phyloP scores from a whole-genome alignment of 2,888 invertebrate species.

The Drosophila anomelani region DNA sequence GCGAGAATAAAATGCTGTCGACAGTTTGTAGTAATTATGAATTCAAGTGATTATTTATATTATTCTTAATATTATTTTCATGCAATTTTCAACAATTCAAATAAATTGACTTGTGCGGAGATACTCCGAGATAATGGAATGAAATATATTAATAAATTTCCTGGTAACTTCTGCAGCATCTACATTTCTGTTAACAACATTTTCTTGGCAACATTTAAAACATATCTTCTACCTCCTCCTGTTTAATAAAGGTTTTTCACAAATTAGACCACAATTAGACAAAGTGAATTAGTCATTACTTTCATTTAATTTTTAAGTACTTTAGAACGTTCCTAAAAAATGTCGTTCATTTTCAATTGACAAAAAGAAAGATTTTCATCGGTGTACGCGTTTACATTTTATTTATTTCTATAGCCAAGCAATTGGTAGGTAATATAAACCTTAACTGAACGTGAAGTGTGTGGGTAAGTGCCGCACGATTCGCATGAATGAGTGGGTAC shows the following conservation, averaged over 20 bases:
- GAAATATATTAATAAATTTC: neutral
- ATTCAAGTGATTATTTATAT: neutral
- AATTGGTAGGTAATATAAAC: conserved; percentile 35
- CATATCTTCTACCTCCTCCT: too few species aligned
- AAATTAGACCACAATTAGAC: too few species aligned
- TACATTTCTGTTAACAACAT: too few species aligned
- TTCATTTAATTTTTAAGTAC: neutral
- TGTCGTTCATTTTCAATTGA: neutral
- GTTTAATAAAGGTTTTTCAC: too few species aligned
- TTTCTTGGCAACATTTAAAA: neutral
- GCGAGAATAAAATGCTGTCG: neutral
- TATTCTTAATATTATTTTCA: neutral
- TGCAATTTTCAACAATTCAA: neutral
- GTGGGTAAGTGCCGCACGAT: conserved; percentile 49
- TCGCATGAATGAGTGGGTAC: conserved; percentile 68
- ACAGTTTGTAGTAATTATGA: neutral
- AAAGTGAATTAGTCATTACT: neutral
- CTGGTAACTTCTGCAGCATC: too few species aligned
- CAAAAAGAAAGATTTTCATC: neutral
- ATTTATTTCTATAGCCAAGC: conserved; percentile 35
- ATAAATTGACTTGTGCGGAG: neutral
- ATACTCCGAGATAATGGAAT: neutral
- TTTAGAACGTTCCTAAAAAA: neutral
- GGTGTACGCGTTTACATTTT: conserved; percentile 32
- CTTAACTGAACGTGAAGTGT: conserved; percentile 48